These are phyloP conservation scores for Arion vulgaris DNA, from an alignment of 1,140 invertebrate genomes.

Conservation along the genomic window DNA sequence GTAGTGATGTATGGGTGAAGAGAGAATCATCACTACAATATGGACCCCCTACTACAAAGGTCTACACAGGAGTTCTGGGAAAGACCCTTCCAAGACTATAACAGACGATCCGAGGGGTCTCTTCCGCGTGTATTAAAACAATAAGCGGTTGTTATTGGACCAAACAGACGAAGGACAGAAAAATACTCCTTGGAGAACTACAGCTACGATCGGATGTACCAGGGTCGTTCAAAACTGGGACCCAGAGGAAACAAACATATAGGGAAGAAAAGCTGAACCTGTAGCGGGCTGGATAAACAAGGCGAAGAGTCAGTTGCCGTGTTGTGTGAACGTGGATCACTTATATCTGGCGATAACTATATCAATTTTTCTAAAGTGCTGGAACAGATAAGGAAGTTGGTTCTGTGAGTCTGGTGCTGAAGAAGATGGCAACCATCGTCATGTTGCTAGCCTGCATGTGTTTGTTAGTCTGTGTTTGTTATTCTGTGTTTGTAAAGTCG, in stretches of 20 bases:
- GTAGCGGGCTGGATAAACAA: neutral
- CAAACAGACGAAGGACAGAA: neutral
- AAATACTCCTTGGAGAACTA: neutral
- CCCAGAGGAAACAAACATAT: neutral
- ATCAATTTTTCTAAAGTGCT: neutral
- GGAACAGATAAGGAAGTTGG: neutral
- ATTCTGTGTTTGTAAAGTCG: neutral
- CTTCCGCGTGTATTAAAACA: neutral
- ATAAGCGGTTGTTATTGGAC: neutral
- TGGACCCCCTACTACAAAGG: too few relatives aligned
- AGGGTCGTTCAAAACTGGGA: neutral
- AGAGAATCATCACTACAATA: too few relatives aligned
- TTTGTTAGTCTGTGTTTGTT: neutral
- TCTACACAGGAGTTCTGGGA: too few relatives aligned
- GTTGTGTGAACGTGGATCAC: neutral
- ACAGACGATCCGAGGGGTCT: too few relatives aligned
- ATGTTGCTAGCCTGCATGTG: neutral
- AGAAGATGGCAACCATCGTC: neutral
- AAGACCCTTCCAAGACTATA: too few relatives aligned
- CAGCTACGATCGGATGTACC: neutral
- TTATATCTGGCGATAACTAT: neutral
- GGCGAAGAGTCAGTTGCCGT: neutral
- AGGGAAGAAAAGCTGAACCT: neutral
- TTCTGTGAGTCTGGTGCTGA: neutral
- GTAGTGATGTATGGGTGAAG: too few relatives aligned